Evolutionary conservation across 2,113 vertebrate genomes (phyloP).

Genomic region (Cisticola juncidis): DNA sequence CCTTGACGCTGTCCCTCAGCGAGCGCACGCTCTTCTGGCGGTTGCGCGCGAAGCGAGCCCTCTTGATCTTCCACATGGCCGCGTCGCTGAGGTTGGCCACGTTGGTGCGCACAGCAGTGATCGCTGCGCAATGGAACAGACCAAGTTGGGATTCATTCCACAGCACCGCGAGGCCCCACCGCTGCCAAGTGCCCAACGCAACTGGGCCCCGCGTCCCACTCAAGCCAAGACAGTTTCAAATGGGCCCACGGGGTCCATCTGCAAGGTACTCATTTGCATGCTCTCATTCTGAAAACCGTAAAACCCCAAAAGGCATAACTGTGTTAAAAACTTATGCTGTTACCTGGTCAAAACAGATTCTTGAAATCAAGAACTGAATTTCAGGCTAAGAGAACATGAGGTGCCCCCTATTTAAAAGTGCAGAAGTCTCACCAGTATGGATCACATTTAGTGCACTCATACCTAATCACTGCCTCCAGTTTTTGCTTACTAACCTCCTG

Average conservation of each 20-base stretch:
- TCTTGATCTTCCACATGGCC: conserved; percentile 97
- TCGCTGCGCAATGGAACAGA: conserved; percentile 81
- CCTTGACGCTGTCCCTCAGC: conserved; percentile 93
- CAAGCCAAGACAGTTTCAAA: not conserved
- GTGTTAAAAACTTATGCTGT: not conserved
- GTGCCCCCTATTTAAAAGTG: not conserved
- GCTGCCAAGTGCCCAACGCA: conserved; percentile 8
- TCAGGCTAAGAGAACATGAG: not conserved
- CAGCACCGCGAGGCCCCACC: not conserved
- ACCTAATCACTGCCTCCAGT: not conserved
- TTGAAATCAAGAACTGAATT: not conserved
- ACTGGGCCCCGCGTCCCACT: conserved; percentile 8
- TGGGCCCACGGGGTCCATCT: conserved; percentile 20
- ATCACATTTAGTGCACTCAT: not conserved
- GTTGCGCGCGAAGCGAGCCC: conserved; percentile 96
- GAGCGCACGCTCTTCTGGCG: conserved; percentile 96
- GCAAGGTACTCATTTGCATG: conserved; percentile 7
- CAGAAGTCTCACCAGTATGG: not conserved
- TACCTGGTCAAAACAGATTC: not conserved
- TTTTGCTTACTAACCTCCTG: not conserved
- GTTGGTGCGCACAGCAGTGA: conserved; percentile 96
- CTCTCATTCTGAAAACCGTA: not conserved
- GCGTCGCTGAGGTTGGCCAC: conserved; percentile 96
- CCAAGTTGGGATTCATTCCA: conserved; percentile 53
- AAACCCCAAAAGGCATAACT: not conserved